A percentile compares a stretch with the other conserved stretches of the same genome.
Evolutionary conservation across 2,888 invertebrate genomes (phyloP).

Genomic region (Watsonalla cultraria): DNA sequence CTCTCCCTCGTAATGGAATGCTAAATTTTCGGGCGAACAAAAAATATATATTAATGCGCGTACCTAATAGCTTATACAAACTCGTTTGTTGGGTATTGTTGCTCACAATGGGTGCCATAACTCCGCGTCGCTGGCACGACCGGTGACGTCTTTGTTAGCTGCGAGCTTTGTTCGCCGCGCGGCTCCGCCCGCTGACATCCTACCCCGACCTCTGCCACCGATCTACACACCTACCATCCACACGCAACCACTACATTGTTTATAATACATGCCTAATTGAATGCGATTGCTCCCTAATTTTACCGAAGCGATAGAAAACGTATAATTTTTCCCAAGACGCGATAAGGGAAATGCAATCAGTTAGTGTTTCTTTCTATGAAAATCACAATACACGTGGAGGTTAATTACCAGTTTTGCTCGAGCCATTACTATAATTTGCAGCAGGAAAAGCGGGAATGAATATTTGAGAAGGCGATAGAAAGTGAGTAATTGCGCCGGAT

Average conservation of each 20-base stretch:
- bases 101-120: slow-evolving; percentile 78
- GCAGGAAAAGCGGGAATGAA: slow-evolving; percentile 74
- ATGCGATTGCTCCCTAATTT: slow-evolving; percentile 2
- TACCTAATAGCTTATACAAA: slow-evolving; percentile 80
- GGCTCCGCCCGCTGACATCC: slow-evolving; percentile 66
- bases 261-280: neutral
- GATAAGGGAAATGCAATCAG: slow-evolving; percentile 20
- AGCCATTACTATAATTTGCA: slow-evolving; percentile 73
- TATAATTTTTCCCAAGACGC: slow-evolving; percentile 33
- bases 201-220: slow-evolving; percentile 41
- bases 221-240: slow-evolving; percentile 39
- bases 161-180: slow-evolving; percentile 66
- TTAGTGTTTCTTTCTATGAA: slow-evolving; percentile 36
- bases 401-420: slow-evolving; percentile 72
- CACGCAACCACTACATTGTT: slow-evolving; percentile 11
- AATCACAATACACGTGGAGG: slow-evolving; percentile 44
- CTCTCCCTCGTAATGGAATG: slow-evolving; percentile 79
- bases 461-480: slow-evolving; percentile 77
- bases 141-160: slow-evolving; percentile 79
- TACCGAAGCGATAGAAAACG: slow-evolving; percentile 28
- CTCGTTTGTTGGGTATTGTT: slow-evolving; percentile 80
- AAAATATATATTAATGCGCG: slow-evolving; percentile 80
- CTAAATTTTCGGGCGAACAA: slow-evolving; percentile 78
- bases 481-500: slow-evolving; percentile 74
- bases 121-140: slow-evolving; percentile 77